Evolutionary conservation across 2,113 vertebrate species (phyloP).

Genomic region (Butastur rufipennis): DNA sequence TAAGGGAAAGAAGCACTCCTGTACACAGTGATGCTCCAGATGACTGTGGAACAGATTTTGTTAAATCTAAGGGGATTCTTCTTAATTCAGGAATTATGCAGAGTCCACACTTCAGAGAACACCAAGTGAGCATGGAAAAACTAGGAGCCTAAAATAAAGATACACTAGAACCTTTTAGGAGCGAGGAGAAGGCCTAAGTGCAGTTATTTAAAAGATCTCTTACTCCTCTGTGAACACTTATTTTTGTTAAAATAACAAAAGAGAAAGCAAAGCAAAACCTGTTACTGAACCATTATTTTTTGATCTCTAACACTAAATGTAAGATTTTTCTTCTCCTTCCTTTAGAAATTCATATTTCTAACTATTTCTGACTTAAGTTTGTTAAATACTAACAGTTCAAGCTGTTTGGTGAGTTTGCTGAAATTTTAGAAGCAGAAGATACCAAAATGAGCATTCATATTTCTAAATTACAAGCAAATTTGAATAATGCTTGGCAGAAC

Average conservation of each 20-base stretch:
- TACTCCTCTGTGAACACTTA: background rate
- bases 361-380: background rate
- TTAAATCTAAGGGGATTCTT: slow-evolving; percentile 32
- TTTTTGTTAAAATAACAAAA: background rate
- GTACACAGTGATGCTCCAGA: slow-evolving; percentile 20
- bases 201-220: background rate
- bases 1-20: slow-evolving; percentile 5
- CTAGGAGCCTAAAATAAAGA: slow-evolving; percentile 33
- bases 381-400: background rate
- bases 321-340: background rate
- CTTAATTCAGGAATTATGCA: slow-evolving; percentile 17
- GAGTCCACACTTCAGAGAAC: background rate
- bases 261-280: background rate
- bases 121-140: background rate
- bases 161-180: background rate
- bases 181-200: background rate
- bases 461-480: background rate
- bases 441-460: background rate
- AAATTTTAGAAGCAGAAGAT: background rate
- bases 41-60: background rate
- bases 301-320: background rate
- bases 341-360: background rate
- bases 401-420: background rate
- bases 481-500: background rate
- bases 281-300: background rate